phyloP scores from a whole-genome alignment of 2,113 vertebrate genomes.

The Talpa occidentalis region DNA sequence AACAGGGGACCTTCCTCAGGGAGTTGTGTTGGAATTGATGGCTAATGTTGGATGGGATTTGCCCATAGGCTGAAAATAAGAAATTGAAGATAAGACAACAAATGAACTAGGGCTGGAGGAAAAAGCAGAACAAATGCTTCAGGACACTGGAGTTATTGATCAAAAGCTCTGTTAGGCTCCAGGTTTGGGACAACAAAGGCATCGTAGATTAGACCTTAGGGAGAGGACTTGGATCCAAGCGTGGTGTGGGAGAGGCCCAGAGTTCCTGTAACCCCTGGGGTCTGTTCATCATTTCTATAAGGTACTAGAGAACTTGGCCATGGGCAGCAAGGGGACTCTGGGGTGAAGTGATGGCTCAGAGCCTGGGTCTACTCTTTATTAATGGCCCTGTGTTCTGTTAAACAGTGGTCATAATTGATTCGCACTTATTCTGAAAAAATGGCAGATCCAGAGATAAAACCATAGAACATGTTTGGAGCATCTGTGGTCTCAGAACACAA shows the following conservation, averaged over 20 bases:
- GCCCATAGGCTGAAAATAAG: neutral
- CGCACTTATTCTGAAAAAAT: neutral
- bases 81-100: neutral
- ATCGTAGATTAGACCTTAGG: neutral
- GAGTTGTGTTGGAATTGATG: neutral
- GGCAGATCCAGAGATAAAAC: neutral
- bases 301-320: neutral
- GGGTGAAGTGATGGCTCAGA: neutral
- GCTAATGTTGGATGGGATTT: neutral
- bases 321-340: neutral
- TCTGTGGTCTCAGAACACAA: neutral
- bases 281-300: neutral
- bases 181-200: neutral
- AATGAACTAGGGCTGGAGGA: neutral
- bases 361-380: neutral
- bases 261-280: neutral
- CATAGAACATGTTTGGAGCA: neutral
- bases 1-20: neutral
- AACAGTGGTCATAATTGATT: neutral
- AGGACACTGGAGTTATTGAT: neutral
- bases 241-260: neutral
- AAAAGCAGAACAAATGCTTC: neutral
- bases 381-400: neutral
- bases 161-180: neutral
- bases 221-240: neutral